A percentile compares a stretch with the other conserved stretches of the same genome.
Conservation (phyloP, 2,797 vertebrate genomes). For the Fratercula arctica region DNA sequence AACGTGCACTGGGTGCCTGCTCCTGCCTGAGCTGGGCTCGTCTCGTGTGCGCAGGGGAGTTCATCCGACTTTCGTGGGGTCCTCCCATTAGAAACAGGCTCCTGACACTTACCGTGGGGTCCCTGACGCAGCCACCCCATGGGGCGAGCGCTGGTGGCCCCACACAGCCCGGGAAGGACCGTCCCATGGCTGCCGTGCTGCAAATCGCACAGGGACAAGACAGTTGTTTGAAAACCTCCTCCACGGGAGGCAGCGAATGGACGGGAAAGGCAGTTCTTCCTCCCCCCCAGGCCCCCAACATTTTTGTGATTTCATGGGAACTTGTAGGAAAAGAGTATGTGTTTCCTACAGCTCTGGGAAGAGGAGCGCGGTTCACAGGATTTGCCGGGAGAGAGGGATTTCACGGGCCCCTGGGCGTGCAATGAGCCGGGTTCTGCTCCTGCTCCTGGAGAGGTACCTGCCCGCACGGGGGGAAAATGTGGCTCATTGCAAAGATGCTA, state of each 20-base stretch:
- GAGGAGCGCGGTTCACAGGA: not conserved
- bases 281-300: not conserved
- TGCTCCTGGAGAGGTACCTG: not conserved
- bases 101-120: not conserved
- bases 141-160: not conserved
- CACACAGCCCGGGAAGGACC: rapidly evolving
- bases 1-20: not conserved
- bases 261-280: not conserved
- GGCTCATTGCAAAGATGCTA: not conserved
- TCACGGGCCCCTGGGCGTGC: not conserved
- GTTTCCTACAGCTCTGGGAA: not conserved
- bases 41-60: rapidly evolving
- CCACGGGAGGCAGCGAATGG: not conserved
- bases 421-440: not conserved
- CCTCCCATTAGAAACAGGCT: not conserved
- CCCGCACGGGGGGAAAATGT: not conserved
- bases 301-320: conserved; percentile 65
- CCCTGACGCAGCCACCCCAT: rapidly evolving
- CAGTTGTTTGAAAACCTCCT: not conserved
- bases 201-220: rapidly evolving
- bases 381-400: not conserved
- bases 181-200: rapidly evolving
- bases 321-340: not conserved
- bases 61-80: rapidly evolving
- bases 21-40: not conserved